A percentile compares a stretch with the other conserved stretches of the same genome.
These are phyloP conservation scores for Poecilia wingei DNA, from an alignment of 2,797 vertebrate genomes.

Conservation along the genomic window DNA sequence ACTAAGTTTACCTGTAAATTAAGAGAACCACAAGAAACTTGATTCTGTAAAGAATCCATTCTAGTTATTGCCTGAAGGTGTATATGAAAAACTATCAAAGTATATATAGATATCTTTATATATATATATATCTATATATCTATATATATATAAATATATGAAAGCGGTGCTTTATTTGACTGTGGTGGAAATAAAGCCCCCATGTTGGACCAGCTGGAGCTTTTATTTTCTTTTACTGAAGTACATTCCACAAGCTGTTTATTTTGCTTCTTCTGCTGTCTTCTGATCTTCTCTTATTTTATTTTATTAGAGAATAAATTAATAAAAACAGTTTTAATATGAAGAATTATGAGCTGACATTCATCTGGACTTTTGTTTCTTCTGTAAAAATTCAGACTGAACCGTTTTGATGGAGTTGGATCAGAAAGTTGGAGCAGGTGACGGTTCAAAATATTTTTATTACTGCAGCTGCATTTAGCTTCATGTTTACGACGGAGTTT, in stretches of 20 bases:
- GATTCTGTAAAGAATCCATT: conserved; percentile 99
- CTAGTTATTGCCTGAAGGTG: conserved; percentile 98
- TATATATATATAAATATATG: conserved; percentile 74
- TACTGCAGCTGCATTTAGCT: background rate
- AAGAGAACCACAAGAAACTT: conserved; percentile 97
- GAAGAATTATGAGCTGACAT: conserved; percentile 60
- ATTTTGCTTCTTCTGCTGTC: conserved; percentile 74
- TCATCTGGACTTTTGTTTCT: conserved; percentile 32
- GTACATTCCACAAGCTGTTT: conserved; percentile 83
- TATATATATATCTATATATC: conserved; percentile 60
- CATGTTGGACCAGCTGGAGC: conserved; percentile 97
- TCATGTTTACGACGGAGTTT: background rate
- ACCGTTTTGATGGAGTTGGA: background rate
- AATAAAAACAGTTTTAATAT: conserved; percentile 84
- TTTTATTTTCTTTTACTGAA: conserved; percentile 93
- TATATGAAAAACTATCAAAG: conserved; percentile 83
- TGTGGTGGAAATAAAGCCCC: conserved; percentile 98
- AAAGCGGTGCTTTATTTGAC: conserved; percentile 98
- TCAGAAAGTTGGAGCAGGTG: background rate
- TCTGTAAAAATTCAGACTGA: background rate
- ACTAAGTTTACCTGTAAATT: conserved; percentile 99
- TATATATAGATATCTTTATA: conserved; percentile 50
- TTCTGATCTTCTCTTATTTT: conserved; percentile 62
- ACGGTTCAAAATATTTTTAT: background rate
- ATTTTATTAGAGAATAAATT: conserved; percentile 84